Conservation (phyloP, 2,797 vertebrate genomes). For the Rhabdomys pumilio region DNA sequence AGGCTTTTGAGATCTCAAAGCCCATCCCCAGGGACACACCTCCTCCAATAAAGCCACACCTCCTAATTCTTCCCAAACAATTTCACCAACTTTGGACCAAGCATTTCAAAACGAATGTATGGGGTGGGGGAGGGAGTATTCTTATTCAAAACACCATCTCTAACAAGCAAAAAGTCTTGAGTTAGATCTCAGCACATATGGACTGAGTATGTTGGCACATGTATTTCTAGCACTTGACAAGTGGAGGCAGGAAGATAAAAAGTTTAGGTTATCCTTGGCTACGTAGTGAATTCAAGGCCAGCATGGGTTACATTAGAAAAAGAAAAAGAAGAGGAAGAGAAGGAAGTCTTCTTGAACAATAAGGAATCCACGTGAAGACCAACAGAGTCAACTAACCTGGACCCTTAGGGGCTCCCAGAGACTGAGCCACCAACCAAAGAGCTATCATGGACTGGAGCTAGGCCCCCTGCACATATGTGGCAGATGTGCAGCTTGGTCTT, state of each 20-base stretch:
- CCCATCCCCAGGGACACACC: neutral
- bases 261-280: neutral
- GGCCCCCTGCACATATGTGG: neutral
- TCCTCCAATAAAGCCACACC: neutral
- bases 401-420: neutral
- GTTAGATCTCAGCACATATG: neutral
- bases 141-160: neutral
- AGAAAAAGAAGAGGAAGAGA: neutral
- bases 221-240: neutral
- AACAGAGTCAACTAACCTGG: neutral
- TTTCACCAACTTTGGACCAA: neutral
- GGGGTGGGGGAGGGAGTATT: neutral
- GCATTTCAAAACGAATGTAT: neutral
- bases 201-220: neutral
- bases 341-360: neutral
- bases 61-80: neutral
- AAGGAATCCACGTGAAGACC: neutral
- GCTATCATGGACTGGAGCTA: neutral
- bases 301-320: neutral
- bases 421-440: neutral
- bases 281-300: neutral
- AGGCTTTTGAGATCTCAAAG: neutral
- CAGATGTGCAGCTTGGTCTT: neutral
- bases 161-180: neutral
- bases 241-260: neutral